Percentiles rank a stretch among this genome's conserved stretches.
These are phyloP conservation scores for Macaria liturata DNA, from an alignment of 2,888 invertebrate species.

Conservation along the genomic window DNA sequence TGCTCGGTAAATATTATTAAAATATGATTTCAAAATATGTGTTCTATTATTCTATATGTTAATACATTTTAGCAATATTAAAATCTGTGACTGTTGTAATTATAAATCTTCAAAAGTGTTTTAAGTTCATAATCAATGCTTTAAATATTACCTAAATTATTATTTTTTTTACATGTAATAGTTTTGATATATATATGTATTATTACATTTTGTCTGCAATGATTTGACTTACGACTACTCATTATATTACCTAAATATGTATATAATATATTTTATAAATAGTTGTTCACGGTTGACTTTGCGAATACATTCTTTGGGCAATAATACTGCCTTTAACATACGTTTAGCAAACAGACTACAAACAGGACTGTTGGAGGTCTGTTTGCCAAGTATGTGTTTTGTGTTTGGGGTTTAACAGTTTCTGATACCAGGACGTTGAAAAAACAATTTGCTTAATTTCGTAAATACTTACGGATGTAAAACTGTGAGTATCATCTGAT, in stretches of 20 bases:
- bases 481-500: no score
- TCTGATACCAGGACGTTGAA: no score
- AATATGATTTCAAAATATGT: constrained; percentile 37
- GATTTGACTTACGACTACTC: constrained; percentile 37
- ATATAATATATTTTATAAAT: not conserved
- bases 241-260: no score
- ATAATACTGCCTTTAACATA: no score
- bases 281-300: no score
- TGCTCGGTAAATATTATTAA: constrained; percentile 30
- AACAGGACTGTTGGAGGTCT: no score
- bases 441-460: no score
- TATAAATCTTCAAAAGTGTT: constrained; percentile 2
- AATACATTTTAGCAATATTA: constrained; percentile 1
- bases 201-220: constrained; percentile 45
- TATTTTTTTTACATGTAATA: constrained; percentile 1
- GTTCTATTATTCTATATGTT: constrained; percentile 28
- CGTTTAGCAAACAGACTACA: no score
- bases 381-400: no score
- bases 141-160: constrained; percentile 4
- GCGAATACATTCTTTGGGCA: no score
- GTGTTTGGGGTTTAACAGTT: no score
- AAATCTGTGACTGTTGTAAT: constrained; percentile 4
- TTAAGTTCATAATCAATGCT: not conserved
- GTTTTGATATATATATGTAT: constrained; percentile 30
- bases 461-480: no score